phyloP scores from a whole-genome alignment of 2,113 vertebrate species.

The Butorides virescens region DNA sequence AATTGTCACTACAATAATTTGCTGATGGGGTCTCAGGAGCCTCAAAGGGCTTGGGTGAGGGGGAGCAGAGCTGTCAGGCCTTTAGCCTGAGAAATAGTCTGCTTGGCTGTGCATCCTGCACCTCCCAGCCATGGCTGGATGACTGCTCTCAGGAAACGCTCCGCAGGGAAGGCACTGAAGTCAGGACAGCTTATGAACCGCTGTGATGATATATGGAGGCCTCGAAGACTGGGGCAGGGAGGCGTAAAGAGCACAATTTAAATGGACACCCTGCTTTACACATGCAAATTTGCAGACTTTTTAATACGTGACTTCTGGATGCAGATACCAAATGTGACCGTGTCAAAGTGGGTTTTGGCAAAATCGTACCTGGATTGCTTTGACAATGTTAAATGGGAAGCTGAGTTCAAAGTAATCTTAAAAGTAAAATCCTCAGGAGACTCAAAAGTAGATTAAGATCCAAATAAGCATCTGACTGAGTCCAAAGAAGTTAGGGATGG shows the following conservation, averaged over 20 bases:
- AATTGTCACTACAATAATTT: neutral
- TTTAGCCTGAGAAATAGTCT: neutral
- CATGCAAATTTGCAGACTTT: neutral
- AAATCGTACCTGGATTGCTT: neutral
- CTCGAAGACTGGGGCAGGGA: neutral
- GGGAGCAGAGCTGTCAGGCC: neutral
- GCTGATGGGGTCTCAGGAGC: neutral
- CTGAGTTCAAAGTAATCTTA: neutral
- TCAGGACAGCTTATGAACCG: neutral
- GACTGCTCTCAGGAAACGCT: neutral
- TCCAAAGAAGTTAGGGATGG: neutral
- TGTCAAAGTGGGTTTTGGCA: neutral
- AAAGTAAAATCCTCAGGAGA: neutral
- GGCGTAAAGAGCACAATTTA: neutral
- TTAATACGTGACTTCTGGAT: neutral
- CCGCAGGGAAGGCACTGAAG: neutral
- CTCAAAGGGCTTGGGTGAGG: neutral
- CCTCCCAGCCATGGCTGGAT: neutral
- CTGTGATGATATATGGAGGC: neutral
- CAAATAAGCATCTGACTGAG: neutral
- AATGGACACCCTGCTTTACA: neutral
- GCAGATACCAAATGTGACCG: accelerated
- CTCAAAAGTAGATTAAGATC: neutral
- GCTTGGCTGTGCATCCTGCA: neutral
- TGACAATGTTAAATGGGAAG: neutral